Percentiles rank a stretch among this genome's conserved stretches.
These are phyloP conservation scores for Bursaphelenchus okinawaensis DNA, from an alignment of 2,888 invertebrate genomes.

Conservation along the genomic window DNA sequence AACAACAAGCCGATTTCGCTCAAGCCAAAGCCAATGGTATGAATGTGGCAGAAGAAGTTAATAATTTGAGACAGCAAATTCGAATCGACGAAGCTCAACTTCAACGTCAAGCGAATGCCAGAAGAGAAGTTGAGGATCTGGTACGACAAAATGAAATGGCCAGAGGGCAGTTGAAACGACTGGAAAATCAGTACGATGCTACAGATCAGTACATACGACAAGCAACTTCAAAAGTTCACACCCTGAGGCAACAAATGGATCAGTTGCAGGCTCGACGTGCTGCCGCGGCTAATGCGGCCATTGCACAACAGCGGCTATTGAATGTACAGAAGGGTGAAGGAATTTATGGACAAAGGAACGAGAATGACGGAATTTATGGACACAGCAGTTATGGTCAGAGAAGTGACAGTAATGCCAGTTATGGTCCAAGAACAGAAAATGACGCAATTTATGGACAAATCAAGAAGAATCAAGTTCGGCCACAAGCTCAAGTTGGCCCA, in stretches of 20 bases:
- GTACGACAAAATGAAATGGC: conserved; percentile 21
- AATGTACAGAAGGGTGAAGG: conserved; percentile 22
- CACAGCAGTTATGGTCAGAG: too few relatives aligned
- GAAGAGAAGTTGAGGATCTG: conserved; percentile 17
- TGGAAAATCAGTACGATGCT: conserved; percentile 64
- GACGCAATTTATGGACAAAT: conserved; percentile 14
- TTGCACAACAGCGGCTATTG: conserved; percentile 63
- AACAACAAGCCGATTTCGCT: conserved; percentile 1
- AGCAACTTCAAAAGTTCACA: conserved; percentile 95
- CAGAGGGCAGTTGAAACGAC: conserved; percentile 14
- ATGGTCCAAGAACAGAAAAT: too few relatives aligned
- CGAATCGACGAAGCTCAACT: conserved; percentile 47
- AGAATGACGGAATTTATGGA: conserved; percentile 6
- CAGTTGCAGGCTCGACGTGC: conserved; percentile 69
- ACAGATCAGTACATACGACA: conserved; percentile 91
- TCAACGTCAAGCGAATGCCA: conserved; percentile 17
- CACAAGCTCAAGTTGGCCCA: conserved; percentile 54
- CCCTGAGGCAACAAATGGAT: conserved; percentile 76
- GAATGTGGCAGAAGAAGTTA: conserved; percentile 26
- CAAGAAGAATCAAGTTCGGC: conserved; percentile 21
- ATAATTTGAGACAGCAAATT: conserved; percentile 37
- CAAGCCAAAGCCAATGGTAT: background rate
- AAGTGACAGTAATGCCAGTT: conserved; percentile 13
- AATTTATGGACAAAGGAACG: too few relatives aligned
- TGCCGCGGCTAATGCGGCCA: conserved; percentile 67